Percentiles rank a stretch among this genome's conserved stretches.
phyloP scores from a whole-genome alignment of 2,888 invertebrate species.

The Drosophila recens region DNA sequence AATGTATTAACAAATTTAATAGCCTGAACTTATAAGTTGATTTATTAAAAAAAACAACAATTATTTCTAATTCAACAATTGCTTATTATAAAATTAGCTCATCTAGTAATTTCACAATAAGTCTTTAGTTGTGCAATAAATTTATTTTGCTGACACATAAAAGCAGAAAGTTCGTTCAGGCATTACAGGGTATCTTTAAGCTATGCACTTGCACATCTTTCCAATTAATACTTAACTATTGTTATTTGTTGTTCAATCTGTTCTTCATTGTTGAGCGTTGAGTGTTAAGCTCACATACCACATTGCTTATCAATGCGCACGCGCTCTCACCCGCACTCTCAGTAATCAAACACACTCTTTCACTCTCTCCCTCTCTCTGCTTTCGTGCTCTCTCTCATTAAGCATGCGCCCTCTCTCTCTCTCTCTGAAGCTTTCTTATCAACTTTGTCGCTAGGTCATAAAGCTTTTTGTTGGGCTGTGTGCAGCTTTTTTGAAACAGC shows the following conservation, averaged over 20 bases:
- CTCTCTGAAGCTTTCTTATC: slow-evolving; percentile 64
- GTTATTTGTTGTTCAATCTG: slow-evolving; percentile 14
- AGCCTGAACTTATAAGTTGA: too few relatives aligned
- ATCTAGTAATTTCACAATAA: neutral
- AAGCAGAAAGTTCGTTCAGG: neutral
- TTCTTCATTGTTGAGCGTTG: slow-evolving; percentile 21
- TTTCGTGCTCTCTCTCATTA: slow-evolving; percentile 22
- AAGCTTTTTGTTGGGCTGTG: slow-evolving; percentile 26
- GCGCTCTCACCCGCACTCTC: slow-evolving; percentile 39
- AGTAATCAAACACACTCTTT: slow-evolving; percentile 1
- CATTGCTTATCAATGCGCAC: slow-evolving; percentile 45
- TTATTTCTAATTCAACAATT: too few relatives aligned
- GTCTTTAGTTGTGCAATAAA: neutral
- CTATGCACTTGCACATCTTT: too few relatives aligned
- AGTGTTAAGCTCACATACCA: slow-evolving; percentile 14
- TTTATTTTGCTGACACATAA: neutral
- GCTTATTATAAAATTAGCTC: too few relatives aligned
- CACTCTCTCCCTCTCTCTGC: slow-evolving; percentile 15
- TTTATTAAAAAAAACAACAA: too few relatives aligned
- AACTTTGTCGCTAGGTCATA: slow-evolving; percentile 19
- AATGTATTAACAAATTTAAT: too few relatives aligned
- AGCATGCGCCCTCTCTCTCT: slow-evolving; percentile 50
- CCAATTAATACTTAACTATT: neutral
- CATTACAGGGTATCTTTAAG: slow-evolving; percentile 5
- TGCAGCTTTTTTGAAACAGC: slow-evolving; percentile 59